Conservation (phyloP, 2,888 invertebrate species). For the Nebria salina region DNA sequence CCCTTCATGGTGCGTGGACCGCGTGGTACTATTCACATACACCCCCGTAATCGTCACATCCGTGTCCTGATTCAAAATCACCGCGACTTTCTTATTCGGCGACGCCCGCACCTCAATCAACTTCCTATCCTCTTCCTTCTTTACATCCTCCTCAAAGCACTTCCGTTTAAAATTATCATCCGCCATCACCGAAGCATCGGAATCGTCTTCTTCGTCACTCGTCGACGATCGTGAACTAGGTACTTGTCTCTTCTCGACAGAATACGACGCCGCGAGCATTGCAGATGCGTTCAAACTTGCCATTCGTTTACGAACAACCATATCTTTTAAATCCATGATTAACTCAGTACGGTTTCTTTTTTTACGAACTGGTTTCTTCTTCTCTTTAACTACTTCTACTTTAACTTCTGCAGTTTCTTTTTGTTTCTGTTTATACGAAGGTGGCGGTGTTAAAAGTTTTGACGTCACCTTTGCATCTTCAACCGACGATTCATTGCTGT, state of each 20-base stretch:
- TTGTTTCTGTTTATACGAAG: conserved; percentile 55
- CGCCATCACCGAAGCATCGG: conserved; percentile 64
- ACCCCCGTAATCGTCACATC: conserved; percentile 90
- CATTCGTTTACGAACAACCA: conserved; percentile 90
- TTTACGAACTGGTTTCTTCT: conserved; percentile 64
- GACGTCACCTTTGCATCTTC: conserved; percentile 50
- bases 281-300: conserved; percentile 91
- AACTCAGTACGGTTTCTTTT: conserved; percentile 71
- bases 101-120: conserved; percentile 60
- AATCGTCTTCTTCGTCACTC: conserved; percentile 66
- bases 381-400: conserved; percentile 66
- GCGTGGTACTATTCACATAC: conserved; percentile 78
- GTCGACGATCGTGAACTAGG: conserved; percentile 69
- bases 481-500: conserved; percentile 55
- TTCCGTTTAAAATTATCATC: conserved; percentile 63
- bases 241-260: conserved; percentile 68
- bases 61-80: conserved; percentile 85
- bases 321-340: conserved; percentile 84
- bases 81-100: conserved; percentile 74
- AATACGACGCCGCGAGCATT: conserved; percentile 87
- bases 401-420: conserved; percentile 57
- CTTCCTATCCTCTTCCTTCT: conserved; percentile 65
- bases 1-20: conserved; percentile 78
- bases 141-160: conserved; percentile 62
- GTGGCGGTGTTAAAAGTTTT: conserved; percentile 53